phyloP scores from a whole-genome alignment of 2,113 vertebrate genomes.

The Drymodes brunneopygia region DNA sequence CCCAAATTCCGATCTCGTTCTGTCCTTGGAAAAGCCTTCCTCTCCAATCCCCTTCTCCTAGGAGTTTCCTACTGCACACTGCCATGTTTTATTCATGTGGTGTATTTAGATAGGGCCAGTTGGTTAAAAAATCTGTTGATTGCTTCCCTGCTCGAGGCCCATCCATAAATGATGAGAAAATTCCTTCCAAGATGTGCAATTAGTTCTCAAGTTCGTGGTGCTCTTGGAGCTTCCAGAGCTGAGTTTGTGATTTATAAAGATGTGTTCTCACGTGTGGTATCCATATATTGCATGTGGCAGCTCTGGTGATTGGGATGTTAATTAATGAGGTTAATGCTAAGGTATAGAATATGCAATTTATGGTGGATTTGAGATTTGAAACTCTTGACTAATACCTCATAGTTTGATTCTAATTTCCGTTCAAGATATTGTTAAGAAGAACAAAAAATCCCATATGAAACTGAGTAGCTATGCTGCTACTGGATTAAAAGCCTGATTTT shows the following conservation, averaged over 20 bases:
- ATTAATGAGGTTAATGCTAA: neutral
- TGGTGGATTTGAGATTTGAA: neutral
- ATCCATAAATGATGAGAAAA: neutral
- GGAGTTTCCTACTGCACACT: rapidly evolving
- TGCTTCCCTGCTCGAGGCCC: neutral
- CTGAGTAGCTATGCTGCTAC: neutral
- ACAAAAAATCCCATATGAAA: neutral
- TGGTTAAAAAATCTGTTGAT: neutral
- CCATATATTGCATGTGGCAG: rapidly evolving
- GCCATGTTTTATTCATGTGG: neutral
- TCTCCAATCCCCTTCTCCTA: neutral
- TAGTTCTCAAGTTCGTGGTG: neutral
- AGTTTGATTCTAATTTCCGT: neutral
- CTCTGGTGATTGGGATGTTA: neutral
- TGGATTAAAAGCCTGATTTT: neutral
- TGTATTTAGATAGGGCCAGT: neutral
- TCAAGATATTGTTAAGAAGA: neutral
- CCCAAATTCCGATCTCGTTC: too few relatives aligned
- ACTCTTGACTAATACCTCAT: neutral
- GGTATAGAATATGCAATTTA: neutral
- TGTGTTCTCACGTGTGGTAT: neutral
- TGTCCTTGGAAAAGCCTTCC: neutral
- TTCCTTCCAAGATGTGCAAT: neutral
- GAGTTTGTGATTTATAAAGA: neutral
- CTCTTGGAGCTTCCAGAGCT: neutral